phyloP scores from a whole-genome alignment of 2,113 vertebrate genomes.

The Elaphurus davidianus region DNA sequence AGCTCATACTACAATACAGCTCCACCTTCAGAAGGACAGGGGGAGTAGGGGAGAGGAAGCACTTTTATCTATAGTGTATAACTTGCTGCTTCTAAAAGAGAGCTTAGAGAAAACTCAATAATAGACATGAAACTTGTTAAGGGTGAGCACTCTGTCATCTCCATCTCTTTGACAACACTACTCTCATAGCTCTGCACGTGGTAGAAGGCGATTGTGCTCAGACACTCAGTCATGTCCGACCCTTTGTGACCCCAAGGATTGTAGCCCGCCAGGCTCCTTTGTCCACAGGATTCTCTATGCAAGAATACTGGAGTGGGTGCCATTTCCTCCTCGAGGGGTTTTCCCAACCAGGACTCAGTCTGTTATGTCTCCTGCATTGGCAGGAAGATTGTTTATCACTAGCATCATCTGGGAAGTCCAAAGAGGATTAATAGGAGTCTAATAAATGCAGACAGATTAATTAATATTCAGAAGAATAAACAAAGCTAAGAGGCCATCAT shows the following conservation, averaged over 20 bases:
- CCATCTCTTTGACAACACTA: neutral
- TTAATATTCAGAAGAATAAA: conserved; percentile 19
- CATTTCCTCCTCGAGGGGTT: neutral
- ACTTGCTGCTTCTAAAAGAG: neutral
- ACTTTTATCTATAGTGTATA: neutral
- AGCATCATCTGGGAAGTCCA: neutral
- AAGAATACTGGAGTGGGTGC: neutral
- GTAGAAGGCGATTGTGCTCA: neutral
- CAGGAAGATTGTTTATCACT: neutral
- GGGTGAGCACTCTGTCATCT: neutral
- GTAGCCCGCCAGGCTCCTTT: neutral
- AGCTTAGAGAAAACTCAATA: neutral
- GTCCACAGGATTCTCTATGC: neutral
- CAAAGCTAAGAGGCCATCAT: neutral
- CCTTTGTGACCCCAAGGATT: neutral
- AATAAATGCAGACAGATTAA: neutral
- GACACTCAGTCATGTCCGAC: neutral
- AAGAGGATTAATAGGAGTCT: neutral
- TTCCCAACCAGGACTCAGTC: neutral
- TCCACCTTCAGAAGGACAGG: neutral
- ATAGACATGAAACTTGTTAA: neutral
- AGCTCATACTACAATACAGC: neutral
- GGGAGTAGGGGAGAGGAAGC: neutral
- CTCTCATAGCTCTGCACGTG: neutral
- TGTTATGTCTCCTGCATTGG: neutral